Evolutionary conservation across 1,140 invertebrate genomes (phyloP).

Genomic region (Helicorthomorpha holstii): DNA sequence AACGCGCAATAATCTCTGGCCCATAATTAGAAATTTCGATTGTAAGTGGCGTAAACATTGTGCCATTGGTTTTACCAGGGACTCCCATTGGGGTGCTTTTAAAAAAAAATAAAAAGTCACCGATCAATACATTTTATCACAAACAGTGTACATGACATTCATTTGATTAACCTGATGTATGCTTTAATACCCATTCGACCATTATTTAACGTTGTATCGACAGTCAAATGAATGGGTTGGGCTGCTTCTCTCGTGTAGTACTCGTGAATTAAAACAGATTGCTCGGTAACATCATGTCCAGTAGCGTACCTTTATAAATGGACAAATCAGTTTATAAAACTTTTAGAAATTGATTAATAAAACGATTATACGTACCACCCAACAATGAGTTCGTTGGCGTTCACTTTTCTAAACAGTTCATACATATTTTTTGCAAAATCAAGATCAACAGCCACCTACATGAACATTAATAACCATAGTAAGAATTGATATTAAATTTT

Average conservation of each 20-base stretch:
- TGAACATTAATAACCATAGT: not conserved
- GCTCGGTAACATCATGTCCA: conserved; percentile 86
- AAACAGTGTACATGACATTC: not conserved
- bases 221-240: conserved; percentile 74
- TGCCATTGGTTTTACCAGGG: conserved; percentile 75
- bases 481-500: not conserved
- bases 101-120: conserved; percentile 3
- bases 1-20: conserved; percentile 57
- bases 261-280: conserved; percentile 92
- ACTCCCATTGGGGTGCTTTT: conserved; percentile 53
- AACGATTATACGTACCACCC: conserved; percentile 59
- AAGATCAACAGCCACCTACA: conserved; percentile 80
- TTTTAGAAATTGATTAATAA: not conserved
- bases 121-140: not conserved
- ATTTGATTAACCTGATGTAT: conserved; percentile 45
- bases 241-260: conserved; percentile 46
- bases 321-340: not conserved
- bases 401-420: conserved; percentile 81
- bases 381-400: conserved; percentile 76
- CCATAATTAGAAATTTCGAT: conserved; percentile 71
- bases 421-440: conserved; percentile 90
- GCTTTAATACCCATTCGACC: conserved; percentile 73
- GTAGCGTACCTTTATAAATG: conserved; percentile 43
- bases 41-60: conserved; percentile 87
- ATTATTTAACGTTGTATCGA: conserved; percentile 71